A percentile compares a stretch with the other conserved stretches of the same genome.
These are phyloP conservation scores for Strongylocentrotus purpuratus DNA, from an alignment of 35 echinoderm and acorn worm genomes.

Conservation along the genomic window DNA sequence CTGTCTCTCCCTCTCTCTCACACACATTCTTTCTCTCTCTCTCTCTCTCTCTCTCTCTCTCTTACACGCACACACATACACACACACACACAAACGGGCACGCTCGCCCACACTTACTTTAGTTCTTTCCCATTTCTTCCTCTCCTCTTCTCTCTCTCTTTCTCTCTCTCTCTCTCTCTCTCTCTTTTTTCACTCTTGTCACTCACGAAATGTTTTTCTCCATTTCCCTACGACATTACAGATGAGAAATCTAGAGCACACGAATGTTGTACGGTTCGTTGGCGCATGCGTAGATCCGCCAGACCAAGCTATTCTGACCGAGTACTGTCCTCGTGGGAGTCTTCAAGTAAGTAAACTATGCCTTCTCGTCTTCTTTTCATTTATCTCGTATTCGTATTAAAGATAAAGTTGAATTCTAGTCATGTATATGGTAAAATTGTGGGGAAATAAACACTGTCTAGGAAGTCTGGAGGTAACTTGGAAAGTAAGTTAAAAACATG, in stretches of 20 bases:
- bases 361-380: not conserved
- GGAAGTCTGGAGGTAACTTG: too few relatives aligned
- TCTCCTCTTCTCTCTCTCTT: not conserved
- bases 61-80: too few relatives aligned
- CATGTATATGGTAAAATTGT: too few relatives aligned
- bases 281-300: slow-evolving; percentile 76
- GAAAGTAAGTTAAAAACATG: too few relatives aligned
- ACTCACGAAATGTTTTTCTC: not conserved
- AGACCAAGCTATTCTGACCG: slow-evolving; percentile 56
- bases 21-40: too few relatives aligned
- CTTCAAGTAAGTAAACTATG: slow-evolving; percentile 60
- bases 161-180: too few relatives aligned
- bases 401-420: too few relatives aligned
- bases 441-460: too few relatives aligned
- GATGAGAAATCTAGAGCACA: slow-evolving; percentile 77
- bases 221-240: not conserved
- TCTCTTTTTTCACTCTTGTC: not conserved
- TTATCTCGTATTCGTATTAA: too few relatives aligned
- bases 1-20: too few relatives aligned
- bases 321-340: slow-evolving; percentile 78
- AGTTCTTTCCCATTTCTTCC: not conserved
- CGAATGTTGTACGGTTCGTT: slow-evolving; percentile 77
- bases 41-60: too few relatives aligned
- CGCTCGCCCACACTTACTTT: not conserved
- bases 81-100: not conserved